Evolutionary conservation across 2,113 vertebrate genomes (phyloP), one percentile per base, ranked within the genome.

Genomic region (Orientallactaga bullata): DNA sequence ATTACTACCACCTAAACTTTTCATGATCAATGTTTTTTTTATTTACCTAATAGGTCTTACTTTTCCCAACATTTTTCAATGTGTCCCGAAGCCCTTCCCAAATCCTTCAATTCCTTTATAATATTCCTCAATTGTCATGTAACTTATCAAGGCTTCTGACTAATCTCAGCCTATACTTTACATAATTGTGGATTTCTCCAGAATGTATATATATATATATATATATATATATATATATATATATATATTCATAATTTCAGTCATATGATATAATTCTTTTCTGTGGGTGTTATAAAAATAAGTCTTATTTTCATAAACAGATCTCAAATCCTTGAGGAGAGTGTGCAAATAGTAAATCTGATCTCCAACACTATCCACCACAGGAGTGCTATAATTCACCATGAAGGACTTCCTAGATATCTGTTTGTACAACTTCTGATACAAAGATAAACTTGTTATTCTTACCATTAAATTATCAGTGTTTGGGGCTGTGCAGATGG

Each of bases 1-100:
- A 91, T 28, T 80, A 82, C 24, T 47, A 80, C 74, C 58, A 93
- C 8, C 39, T 39, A 91, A 92, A 91, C 63, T 81, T 95, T 39
- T 63, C 71, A 65, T n/a, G 37, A 68, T 80, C 47, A 42, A 3
- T 63, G 8, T 30, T 74, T 30, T 91, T 24, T 11, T 61, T 47
- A 60, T 71, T 90, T 21, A 79, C 51, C 24, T 7, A 55, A 35
- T 17, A 63, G 30, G 16, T 58, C 20, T 4, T 20, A 16, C 37
- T 58, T 2, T n/a, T 83, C 87, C 61, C 92, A 24, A 69, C 69
- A 95, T n/a, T 74, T 90, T 39, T 94, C 23, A 77, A 8, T 88
- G 7, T 32, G 55, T 93, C 37, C 35, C 4, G 24, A 58, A 65
- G 42, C 39, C 80, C 37, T 42, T 35, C 58, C 21, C 6, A 83